Percentiles rank a stretch among this genome's conserved stretches.
phyloP scores from a whole-genome alignment of 2,797 vertebrate species.

The Pitangus sulphuratus region DNA sequence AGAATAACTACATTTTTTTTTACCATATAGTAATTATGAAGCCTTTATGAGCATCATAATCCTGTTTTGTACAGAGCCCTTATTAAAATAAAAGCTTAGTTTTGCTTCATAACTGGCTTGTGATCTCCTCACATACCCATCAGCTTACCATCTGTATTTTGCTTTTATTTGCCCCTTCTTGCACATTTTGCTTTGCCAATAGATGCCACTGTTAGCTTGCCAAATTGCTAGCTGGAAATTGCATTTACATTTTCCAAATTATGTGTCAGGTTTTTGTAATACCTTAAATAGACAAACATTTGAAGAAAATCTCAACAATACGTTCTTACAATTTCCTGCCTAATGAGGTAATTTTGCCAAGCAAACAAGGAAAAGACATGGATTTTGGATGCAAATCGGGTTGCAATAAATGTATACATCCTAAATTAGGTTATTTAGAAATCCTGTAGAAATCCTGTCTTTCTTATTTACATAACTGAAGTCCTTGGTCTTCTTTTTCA shows the following conservation, averaged over 20 bases:
- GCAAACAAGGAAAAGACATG: neutral
- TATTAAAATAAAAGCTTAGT: neutral
- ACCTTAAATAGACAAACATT: neutral
- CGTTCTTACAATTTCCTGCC: neutral
- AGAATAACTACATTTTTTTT: neutral
- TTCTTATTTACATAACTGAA: neutral
- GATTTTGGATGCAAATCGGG: neutral
- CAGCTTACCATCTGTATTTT: neutral
- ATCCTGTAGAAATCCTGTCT: neutral
- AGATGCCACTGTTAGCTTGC: neutral
- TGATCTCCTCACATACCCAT: neutral
- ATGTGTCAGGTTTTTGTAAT: neutral
- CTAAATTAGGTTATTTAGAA: too few species aligned
- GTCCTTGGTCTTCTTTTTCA: neutral
- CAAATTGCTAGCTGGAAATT: neutral
- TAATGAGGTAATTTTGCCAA: neutral
- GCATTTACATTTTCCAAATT: neutral
- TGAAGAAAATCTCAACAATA: neutral
- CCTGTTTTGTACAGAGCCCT: neutral
- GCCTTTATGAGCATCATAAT: neutral
- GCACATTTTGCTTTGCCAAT: neutral
- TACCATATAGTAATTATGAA: neutral
- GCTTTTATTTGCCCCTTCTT: slow-evolving; percentile 8
- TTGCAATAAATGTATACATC: too few species aligned
- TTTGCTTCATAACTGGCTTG: neutral